These are phyloP conservation scores for Monomorium pharaonis DNA, from an alignment of 1,140 invertebrate species.

Conservation along the genomic window DNA sequence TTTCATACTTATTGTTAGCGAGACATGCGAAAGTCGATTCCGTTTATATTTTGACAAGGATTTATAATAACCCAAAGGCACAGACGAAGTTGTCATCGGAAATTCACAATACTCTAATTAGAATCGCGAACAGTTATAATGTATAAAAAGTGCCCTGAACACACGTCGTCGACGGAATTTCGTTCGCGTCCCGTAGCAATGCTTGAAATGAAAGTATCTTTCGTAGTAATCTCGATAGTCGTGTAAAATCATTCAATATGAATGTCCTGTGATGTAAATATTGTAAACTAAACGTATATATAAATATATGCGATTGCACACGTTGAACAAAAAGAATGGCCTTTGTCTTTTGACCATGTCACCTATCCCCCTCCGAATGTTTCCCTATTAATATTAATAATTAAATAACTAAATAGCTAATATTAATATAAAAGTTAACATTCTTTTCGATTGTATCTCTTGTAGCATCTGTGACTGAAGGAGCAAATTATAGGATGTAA, in stretches of 20 bases:
- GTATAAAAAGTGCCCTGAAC: background rate
- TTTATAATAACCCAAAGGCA: background rate
- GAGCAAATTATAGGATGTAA: background rate
- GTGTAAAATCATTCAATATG: slow-evolving; percentile 72
- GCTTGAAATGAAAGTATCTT: slow-evolving; percentile 74
- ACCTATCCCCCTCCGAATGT: background rate
- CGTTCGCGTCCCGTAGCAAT: slow-evolving; percentile 61
- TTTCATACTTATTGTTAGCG: background rate
- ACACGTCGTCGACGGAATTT: background rate
- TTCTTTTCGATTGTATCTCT: background rate
- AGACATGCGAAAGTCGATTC: background rate
- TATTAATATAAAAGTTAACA: too few species aligned
- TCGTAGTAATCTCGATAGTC: slow-evolving; percentile 65
- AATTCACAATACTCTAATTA: background rate
- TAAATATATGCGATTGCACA: slow-evolving; percentile 74
- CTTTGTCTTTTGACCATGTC: background rate
- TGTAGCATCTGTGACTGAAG: background rate
- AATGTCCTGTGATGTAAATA: slow-evolving; percentile 78
- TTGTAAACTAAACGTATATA: slow-evolving; percentile 77
- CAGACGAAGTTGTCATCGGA: background rate
- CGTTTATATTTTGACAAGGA: background rate
- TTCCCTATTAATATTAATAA: too few species aligned
- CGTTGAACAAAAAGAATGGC: slow-evolving; percentile 53
- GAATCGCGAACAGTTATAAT: background rate
- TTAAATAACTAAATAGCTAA: too few species aligned